These are phyloP conservation scores for Mystacides longicornis DNA, from an alignment of 2,888 invertebrate species.

Conservation along the genomic window DNA sequence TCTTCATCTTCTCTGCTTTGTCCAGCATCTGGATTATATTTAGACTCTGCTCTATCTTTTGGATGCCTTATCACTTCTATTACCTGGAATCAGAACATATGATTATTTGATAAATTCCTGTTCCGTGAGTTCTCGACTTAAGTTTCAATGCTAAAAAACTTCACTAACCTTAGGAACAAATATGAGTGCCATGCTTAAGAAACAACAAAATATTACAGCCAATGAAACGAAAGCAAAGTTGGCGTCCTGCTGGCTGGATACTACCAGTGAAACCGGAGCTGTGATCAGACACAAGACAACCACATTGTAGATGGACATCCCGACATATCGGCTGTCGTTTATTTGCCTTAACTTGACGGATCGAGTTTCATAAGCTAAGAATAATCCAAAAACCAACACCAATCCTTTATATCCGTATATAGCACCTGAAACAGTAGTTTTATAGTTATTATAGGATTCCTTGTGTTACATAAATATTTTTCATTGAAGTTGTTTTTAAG, in stretches of 20 bases:
- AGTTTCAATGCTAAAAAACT: too few relatives aligned
- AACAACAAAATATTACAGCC: conserved; percentile 96
- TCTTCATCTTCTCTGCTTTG: conserved; percentile 91
- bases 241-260: conserved; percentile 95
- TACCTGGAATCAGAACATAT: conserved; percentile 46
- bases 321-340: conserved; percentile 97
- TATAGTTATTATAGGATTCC: too few relatives aligned
- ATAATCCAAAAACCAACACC: conserved; percentile 92
- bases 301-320: conserved; percentile 99
- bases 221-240: conserved; percentile 94
- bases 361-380: conserved; percentile 96
- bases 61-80: conserved; percentile 87
- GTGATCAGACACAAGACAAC: conserved; percentile 96
- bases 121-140: too few relatives aligned
- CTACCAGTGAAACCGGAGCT: conserved; percentile 94
- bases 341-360: conserved; percentile 95
- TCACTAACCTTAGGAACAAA: conserved; percentile 97
- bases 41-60: conserved; percentile 79
- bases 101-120: too few relatives aligned
- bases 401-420: conserved; percentile 96
- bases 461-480: too few relatives aligned
- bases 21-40: conserved; percentile 75
- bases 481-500: too few relatives aligned
- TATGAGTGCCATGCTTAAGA: conserved; percentile 96
- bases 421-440: conserved; percentile 56